Percentiles rank a stretch among this genome's conserved stretches.
Conservation (phyloP, 1,140 invertebrate genomes). For the Drosophila nasuta region DNA sequence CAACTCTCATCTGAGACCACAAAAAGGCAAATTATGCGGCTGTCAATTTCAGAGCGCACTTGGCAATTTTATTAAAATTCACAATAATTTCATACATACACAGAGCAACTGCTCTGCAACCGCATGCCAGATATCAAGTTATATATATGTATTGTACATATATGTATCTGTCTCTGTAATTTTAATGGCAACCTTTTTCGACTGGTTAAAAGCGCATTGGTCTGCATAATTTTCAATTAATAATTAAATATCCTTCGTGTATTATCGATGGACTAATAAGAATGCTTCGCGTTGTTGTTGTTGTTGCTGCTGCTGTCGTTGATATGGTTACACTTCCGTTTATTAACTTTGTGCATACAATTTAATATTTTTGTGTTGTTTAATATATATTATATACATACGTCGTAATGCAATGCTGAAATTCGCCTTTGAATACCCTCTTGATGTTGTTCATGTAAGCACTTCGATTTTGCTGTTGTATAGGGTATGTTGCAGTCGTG, state of each 20-base stretch:
- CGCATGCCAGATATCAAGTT: slow-evolving; percentile 30
- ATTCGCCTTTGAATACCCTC: slow-evolving; percentile 1
- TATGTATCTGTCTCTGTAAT: slow-evolving; percentile 35
- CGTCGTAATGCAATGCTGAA: slow-evolving; percentile 14
- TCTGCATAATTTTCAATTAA: slow-evolving; percentile 70
- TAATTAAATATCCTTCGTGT: slow-evolving; percentile 63
- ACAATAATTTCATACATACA: slow-evolving; percentile 40
- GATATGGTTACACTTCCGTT: slow-evolving; percentile 58
- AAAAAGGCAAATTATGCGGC: slow-evolving; percentile 50
- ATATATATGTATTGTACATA: slow-evolving; percentile 22
- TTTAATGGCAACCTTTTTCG: slow-evolving; percentile 27
- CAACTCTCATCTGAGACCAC: slow-evolving; percentile 19
- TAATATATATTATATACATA: slow-evolving; percentile 41
- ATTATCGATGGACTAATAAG: slow-evolving; percentile 66
- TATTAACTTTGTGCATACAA: slow-evolving; percentile 54
- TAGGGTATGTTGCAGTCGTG: background rate
- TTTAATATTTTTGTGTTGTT: slow-evolving; percentile 24
- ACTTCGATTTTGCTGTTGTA: background rate
- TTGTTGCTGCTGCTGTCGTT: slow-evolving; percentile 23
- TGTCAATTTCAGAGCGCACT: slow-evolving; percentile 60
- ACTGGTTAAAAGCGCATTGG: slow-evolving; percentile 49
- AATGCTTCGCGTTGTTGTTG: slow-evolving; percentile 25
- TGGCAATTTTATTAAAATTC: slow-evolving; percentile 57
- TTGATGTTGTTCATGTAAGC: background rate
- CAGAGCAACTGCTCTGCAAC: slow-evolving; percentile 12